Percentiles rank a stretch among this genome's conserved stretches.
Evolutionary conservation across 2,888 invertebrate species (phyloP).

Genomic region (Thera obeliscata): DNA sequence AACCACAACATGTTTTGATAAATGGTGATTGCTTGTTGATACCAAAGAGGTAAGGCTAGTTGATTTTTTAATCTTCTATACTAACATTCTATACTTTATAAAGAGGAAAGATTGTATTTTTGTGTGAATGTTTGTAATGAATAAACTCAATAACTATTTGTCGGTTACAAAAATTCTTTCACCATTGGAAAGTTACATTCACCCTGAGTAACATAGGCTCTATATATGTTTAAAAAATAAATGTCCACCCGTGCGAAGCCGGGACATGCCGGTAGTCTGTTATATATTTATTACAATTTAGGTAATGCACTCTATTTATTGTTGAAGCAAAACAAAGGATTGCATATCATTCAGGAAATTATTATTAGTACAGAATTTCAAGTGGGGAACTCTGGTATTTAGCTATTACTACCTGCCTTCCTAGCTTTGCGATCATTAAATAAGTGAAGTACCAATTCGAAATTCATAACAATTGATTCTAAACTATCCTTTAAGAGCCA

Average conservation of each 20-base stretch:
- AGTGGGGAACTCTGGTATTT: constrained; percentile 5
- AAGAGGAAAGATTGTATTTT: too few relatives aligned
- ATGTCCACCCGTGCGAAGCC: too few relatives aligned
- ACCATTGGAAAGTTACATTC: too few relatives aligned
- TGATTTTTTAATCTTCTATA: constrained; percentile 16
- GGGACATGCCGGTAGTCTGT: too few relatives aligned
- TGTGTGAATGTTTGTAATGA: too few relatives aligned
- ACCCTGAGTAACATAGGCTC: too few relatives aligned
- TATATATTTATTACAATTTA: constrained; percentile 2
- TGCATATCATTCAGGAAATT: background rate
- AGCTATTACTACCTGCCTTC: constrained; percentile 1
- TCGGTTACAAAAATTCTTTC: too few relatives aligned
- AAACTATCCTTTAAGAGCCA: background rate
- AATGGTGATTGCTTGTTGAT: constrained; percentile 35
- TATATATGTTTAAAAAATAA: too few relatives aligned
- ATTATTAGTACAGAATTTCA: constrained; percentile 3
- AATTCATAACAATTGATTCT: constrained; percentile 1
- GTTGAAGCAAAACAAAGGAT: constrained; percentile 4
- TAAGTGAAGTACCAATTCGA: constrained; percentile 13
- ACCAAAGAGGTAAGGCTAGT: constrained; percentile 3
- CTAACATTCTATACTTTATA: too few relatives aligned
- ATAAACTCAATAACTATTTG: too few relatives aligned
- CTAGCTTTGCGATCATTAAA: constrained; percentile 5
- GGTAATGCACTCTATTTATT: constrained; percentile 1
- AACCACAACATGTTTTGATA: constrained; percentile 36